phyloP scores from a whole-genome alignment of 2,888 invertebrate genomes.

The Diadromus collaris region DNA sequence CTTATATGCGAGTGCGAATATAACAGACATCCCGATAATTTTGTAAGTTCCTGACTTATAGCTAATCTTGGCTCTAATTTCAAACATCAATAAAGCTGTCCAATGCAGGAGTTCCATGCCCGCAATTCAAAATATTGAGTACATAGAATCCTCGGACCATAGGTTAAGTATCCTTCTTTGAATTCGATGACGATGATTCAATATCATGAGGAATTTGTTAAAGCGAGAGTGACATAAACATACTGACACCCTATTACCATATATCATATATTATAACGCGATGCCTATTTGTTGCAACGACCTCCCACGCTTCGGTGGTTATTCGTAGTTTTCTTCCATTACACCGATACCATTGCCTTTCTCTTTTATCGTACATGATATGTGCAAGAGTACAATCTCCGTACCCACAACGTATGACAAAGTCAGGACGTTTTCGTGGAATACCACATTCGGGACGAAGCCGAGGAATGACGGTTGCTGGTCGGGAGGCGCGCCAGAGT shows the following conservation, averaged over 20 bases:
- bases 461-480: conserved; percentile 45
- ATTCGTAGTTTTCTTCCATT: not conserved
- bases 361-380: not conserved
- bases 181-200: too few relatives aligned
- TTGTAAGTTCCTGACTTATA: not conserved
- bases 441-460: conserved; percentile 18
- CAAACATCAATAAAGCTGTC: too few relatives aligned
- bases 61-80: not conserved
- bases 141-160: too few relatives aligned
- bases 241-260: too few relatives aligned
- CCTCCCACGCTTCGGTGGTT: not conserved
- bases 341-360: not conserved
- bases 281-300: not conserved
- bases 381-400: not conserved
- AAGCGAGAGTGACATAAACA: too few relatives aligned
- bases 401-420: not conserved
- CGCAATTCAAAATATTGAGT: too few relatives aligned
- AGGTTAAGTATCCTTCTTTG: too few relatives aligned
- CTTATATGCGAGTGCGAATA: too few relatives aligned
- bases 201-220: too few relatives aligned
- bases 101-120: too few relatives aligned
- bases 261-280: too few relatives aligned
- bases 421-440: conserved; percentile 13
- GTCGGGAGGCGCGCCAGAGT: conserved; percentile 37
- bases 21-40: not conserved